Conservation (phyloP, 2,888 invertebrate species). For the Chromoteleia sp. region DNA sequence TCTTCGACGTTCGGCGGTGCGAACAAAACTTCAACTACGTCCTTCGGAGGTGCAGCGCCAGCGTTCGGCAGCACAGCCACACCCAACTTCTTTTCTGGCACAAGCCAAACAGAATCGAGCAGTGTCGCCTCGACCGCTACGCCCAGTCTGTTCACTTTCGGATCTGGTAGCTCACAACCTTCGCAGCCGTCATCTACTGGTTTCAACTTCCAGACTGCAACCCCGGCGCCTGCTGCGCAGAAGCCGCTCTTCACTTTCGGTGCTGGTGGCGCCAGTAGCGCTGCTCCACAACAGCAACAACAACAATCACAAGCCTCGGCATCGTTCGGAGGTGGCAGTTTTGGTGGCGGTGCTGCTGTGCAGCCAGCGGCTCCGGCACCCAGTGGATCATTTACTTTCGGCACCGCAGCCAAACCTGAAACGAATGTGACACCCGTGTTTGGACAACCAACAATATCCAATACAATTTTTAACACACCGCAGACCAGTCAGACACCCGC, state of each 20-base stretch:
- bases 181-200: constrained; percentile 65
- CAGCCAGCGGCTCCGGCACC: constrained; percentile 64
- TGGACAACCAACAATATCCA: constrained; percentile 73
- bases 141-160: constrained; percentile 77
- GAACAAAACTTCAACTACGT: neutral
- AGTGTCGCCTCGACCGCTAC: constrained; percentile 37
- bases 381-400: constrained; percentile 76
- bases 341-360: constrained; percentile 70
- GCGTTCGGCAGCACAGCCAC: constrained; percentile 1
- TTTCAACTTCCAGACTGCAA: constrained; percentile 76
- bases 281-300: constrained; percentile 36
- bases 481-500: constrained; percentile 29
- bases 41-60: neutral
- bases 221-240: constrained; percentile 58
- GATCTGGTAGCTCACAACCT: constrained; percentile 71
- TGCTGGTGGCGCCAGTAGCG: constrained; percentile 60
- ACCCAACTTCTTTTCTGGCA: constrained; percentile 49
- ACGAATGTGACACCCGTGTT: constrained; percentile 70
- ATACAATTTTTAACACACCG: constrained; percentile 77
- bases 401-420: constrained; percentile 76
- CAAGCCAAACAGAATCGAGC: constrained; percentile 6
- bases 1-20: neutral
- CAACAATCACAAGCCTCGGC: constrained; percentile 1
- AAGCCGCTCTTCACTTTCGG: constrained; percentile 77
- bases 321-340: constrained; percentile 61